Evolutionary conservation across 2,888 invertebrate species (phyloP), one percentile per base, ranked within the genome.

Genomic region (Thera britannica): DNA sequence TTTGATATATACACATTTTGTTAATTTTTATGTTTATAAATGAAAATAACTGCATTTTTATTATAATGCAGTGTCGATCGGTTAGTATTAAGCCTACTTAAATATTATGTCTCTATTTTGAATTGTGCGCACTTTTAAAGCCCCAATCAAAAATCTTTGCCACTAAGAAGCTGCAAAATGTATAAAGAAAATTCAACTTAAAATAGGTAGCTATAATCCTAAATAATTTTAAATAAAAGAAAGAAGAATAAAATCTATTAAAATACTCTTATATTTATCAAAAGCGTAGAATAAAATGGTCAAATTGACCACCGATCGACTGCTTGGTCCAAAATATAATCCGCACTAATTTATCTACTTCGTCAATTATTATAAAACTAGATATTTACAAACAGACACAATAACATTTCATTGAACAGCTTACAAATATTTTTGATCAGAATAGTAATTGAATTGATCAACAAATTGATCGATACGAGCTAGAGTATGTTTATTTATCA

Each of bases 301-400:
- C 72, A 70, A 62, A 66, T 79, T 77, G 78, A 81, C 80, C 70
- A 85, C 86, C 89, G 86, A 89, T 87, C 87, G 87, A 88, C 87
- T 82, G 85, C 85, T 92, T 93, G 93, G 93, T 92, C 92, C 93
- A 87, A 89, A 89, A 86, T 85, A 81, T 79, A 79, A 72, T 73
- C 74, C 72, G 73, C 75, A 75, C 78, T 81, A 83, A 70, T 77
- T 71, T 78, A 73, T 72, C 77, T 81, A 80, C 78, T 75, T 76
- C 70, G 72, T 72, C 78, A 77, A 77, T 77, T 72, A 76, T 70
- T 51, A 64, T 76, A 64, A 64, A 2, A 54, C 23, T n/a, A 51
- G 9, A 3, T 82, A 81, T 83, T 75, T 83, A 83, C 81, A 83
- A 71, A 67, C 58, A 67, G 58, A 48, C 35, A 46, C 51, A 44